Evolutionary conservation across 2,113 vertebrate species (phyloP).

Genomic region (Alligator mississippiensis): DNA sequence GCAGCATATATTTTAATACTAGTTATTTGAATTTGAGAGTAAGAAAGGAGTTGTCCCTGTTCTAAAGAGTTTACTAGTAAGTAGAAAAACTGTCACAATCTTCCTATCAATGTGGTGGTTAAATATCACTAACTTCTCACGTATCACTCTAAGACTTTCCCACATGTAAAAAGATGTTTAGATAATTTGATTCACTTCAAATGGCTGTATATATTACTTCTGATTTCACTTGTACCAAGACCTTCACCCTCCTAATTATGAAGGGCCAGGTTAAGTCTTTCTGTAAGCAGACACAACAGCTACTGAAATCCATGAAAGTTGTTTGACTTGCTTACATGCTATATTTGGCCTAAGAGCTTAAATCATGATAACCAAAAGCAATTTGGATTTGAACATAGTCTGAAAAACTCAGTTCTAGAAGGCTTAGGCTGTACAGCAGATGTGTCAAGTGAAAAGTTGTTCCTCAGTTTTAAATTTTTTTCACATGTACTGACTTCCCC

Average conservation of each 20-base stretch:
- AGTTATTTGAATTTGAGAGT: too few species aligned
- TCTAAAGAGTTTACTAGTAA: not conserved
- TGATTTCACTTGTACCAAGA: rapidly evolving
- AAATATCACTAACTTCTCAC: not conserved
- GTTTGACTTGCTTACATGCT: not conserved
- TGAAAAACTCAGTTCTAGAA: not conserved
- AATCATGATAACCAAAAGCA: not conserved
- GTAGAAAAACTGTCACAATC: not conserved
- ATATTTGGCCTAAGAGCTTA: too few species aligned
- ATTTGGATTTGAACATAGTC: not conserved
- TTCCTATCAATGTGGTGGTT: not conserved
- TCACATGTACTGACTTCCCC: not conserved
- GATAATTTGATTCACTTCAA: not conserved
- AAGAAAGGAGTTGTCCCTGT: not conserved
- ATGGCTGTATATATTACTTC: not conserved
- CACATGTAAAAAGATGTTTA: rapidly evolving
- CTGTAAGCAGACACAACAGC: not conserved
- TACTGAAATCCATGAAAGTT: not conserved
- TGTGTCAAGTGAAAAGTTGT: not conserved
- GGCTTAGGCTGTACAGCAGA: not conserved
- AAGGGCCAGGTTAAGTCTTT: not conserved
- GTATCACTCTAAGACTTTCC: not conserved
- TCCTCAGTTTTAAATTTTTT: not conserved
- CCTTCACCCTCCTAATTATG: rapidly evolving
- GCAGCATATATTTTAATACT: too few species aligned